Evolutionary conservation across 2,797 vertebrate species (phyloP), one percentile per base, ranked within the genome.

Genomic region (Characodon lateralis): DNA sequence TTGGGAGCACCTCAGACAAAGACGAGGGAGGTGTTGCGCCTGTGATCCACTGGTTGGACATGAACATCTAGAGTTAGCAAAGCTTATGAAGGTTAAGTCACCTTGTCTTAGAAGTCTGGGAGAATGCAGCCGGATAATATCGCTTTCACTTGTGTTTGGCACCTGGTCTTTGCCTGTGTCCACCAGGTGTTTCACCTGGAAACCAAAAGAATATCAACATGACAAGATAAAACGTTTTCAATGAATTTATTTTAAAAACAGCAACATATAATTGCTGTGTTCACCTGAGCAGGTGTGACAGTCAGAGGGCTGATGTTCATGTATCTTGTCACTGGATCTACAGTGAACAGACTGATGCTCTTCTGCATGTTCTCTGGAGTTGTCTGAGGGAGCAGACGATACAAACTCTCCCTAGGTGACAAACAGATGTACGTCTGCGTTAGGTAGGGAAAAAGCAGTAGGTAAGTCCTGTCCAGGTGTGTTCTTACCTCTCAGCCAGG

Each of bases 341-440:
- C 94, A 68, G 97, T 97, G 84, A 97, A 99, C 26, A 96, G 94
- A 91, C 93, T 95, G 90, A 97, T 96, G 95, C 99, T 99, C 85
- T 97, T 99, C 93, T 96, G 98, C 89, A 99, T 96, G 71, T 99
- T 99, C 92, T 99, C 98, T 6, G 98, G 97, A 18, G 98, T 99
- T 14, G 97, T 98, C 92, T 99, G 98, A 89, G 97, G 97, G 81
- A 99, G 93, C 55, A 99, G 89, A 31, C 97, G 96, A 50, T 98
- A 99, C 89, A 98, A 93, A 89, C 97, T 98, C 91, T 99, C 98
- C 89, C 98, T 99, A 89, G 41, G 22, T 16, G 43, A 53, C 59
- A 73, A 9, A 68, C 12, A 78, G 68, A 43, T n/a, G 8, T 26
- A 68, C 0, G 24, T 22, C 46, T 35, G 35, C 35, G 35, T 35